These are phyloP conservation scores for Antennarius striatus DNA, from an alignment of 2,113 vertebrate genomes.

Conservation along the genomic window DNA sequence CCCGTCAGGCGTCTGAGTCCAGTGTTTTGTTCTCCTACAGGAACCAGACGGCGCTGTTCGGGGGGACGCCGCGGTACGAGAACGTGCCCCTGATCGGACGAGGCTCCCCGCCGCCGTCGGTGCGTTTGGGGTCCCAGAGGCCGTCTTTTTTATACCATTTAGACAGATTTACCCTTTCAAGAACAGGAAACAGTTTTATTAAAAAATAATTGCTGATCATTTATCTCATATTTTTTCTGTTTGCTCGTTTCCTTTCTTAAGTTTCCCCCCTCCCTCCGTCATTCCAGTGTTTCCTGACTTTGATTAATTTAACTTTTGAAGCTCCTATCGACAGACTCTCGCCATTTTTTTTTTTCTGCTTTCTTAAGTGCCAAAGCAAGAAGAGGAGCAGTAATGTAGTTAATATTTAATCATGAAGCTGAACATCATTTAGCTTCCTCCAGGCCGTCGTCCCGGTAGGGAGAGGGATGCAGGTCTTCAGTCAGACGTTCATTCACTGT, in stretches of 20 bases:
- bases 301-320: neutral
- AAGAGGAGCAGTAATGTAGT: conserved; percentile 48
- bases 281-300: neutral
- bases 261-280: neutral
- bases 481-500: conserved; percentile 16
- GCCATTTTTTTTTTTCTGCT: too few relatives aligned
- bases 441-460: conserved; percentile 22
- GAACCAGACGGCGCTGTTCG: conserved; percentile 91
- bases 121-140: conserved; percentile 76
- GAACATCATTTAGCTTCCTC: conserved; percentile 49
- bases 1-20: neutral
- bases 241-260: neutral
- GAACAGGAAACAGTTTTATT: conserved; percentile 10
- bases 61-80: conserved; percentile 93
- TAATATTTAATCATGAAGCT: conserved; percentile 60
- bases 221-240: neutral
- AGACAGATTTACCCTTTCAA: conserved; percentile 18
- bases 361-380: conserved; percentile 8
- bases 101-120: conserved; percentile 95
- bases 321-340: too few relatives aligned
- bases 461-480: conserved; percentile 8
- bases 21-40: conserved; percentile 64
- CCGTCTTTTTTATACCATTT: conserved; percentile 56
- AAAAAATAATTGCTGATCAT: conserved; percentile 2
- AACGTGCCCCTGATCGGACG: conserved; percentile 95